These are phyloP conservation scores for Euplagia quadripunctaria DNA, from an alignment of 2,888 invertebrate genomes.

Conservation along the genomic window DNA sequence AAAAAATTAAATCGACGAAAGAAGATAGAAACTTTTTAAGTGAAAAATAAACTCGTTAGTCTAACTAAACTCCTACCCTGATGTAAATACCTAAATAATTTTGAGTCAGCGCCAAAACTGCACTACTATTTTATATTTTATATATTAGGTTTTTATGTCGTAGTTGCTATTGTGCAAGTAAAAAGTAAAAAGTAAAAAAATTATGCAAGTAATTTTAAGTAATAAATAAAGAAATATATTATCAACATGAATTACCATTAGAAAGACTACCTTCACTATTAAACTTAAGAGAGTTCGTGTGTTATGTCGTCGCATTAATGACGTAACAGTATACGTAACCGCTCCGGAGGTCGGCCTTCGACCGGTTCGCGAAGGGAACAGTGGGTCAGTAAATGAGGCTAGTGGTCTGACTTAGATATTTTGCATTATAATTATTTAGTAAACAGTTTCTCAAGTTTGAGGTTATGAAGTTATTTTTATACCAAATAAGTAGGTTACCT, in stretches of 20 bases:
- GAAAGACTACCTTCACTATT: conserved; percentile 6
- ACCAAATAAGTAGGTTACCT: not conserved
- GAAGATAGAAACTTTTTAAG: too few relatives aligned
- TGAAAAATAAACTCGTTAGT: too few relatives aligned
- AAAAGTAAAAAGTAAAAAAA: too few relatives aligned
- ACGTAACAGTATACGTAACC: conserved; percentile 42
- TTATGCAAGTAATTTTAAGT: too few relatives aligned
- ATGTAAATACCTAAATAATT: too few relatives aligned
- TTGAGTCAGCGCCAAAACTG: too few relatives aligned
- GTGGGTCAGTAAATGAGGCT: conserved; percentile 47
- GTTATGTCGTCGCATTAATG: conserved; percentile 16
- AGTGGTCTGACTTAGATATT: conserved; percentile 26
- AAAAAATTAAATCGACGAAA: too few relatives aligned
- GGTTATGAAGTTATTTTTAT: conserved; percentile 12
- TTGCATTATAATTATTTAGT: conserved; percentile 7
- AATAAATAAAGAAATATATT: too few relatives aligned
- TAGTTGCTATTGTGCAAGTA: too few relatives aligned
- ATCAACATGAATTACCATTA: not conserved
- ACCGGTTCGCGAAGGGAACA: conserved; percentile 46
- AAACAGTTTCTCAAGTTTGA: conserved; percentile 20
- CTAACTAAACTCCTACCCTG: too few relatives aligned
- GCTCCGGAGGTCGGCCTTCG: conserved; percentile 40
- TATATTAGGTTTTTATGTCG: too few relatives aligned
- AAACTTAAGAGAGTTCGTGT: not conserved
- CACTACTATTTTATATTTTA: too few relatives aligned